Evolutionary conservation across 2,113 vertebrate species (phyloP).

Genomic region (Anarhynchus alexandrinus): DNA sequence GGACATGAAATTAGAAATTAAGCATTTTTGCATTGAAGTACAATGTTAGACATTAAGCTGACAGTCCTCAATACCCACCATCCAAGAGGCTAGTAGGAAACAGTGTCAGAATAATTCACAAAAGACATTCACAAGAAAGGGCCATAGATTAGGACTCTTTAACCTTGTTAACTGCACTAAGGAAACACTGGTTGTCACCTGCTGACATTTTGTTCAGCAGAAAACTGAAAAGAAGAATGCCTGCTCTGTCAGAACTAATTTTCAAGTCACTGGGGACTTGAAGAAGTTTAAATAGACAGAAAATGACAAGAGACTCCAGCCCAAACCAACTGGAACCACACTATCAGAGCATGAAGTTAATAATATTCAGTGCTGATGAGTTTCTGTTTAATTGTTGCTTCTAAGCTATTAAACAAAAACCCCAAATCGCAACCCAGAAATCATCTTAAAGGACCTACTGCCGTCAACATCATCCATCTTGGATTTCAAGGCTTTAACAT

Average conservation of each 20-base stretch:
- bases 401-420: neutral
- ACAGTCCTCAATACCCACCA: neutral
- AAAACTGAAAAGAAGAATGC: neutral
- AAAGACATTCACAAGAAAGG: neutral
- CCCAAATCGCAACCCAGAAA: neutral
- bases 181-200: neutral
- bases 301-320: neutral
- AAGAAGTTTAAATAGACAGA: neutral
- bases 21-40: neutral
- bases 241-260: neutral
- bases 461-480: neutral
- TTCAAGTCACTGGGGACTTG: neutral
- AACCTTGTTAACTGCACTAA: neutral
- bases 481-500: neutral
- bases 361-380: neutral
- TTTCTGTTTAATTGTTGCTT: neutral
- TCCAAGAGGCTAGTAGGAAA: neutral
- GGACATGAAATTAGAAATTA: neutral
- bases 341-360: neutral
- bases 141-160: neutral
- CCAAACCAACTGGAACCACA: neutral
- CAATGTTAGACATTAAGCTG: neutral
- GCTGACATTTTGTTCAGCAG: neutral
- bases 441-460: neutral
- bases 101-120: neutral